Base-by-base conservation (phyloP, 2,797 vertebrate genomes). In the Enteromius mattozi region DNA sequence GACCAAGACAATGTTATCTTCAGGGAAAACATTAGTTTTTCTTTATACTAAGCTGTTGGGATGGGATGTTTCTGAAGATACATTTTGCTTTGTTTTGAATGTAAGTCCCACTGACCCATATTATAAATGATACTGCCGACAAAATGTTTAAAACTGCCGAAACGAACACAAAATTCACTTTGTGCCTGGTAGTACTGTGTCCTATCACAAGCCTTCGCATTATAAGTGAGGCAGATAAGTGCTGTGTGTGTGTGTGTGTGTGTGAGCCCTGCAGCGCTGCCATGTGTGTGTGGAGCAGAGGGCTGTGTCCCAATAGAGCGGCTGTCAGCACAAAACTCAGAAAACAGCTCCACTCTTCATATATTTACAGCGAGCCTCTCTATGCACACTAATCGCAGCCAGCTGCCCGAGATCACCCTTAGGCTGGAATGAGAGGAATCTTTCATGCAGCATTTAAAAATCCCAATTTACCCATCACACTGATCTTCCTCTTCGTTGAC, bases 241-340 rank as follows among this genome's bases (percentile, higher is more conserved):
- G 65, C 7, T 17, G 17, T 35, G 47, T 63, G 27, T 19, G 59
- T 45, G 42, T 70, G 69, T 47, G 42, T 72, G 14, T 49, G 72
- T 56, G 72, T 47, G 49, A 33, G 24, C n/a, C 35, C 79, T 30
- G 49, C 47, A 71, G 49, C 17, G 3, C 27, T 68, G 42, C 77
- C 42, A 33, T 65, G 37, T 65, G 77, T 1, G 65, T 71, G 86
- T 82, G 86, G 80, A 68, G 69, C 70, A 45, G 45, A 42, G 88
- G 75, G 85, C 51, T 9, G 51, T 35, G 76, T 92, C 92, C 90
- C 87, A 37, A 1, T 91, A 92, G 92, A 91, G 89, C 88, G 86
- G 90, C 94, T 95, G 94, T 96, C 94, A 95, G 92, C 94, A 91
- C 91, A 66, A 59, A 89, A 91, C 92, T 94, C 92, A 90, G 93